These are phyloP conservation scores for Anolis carolinensis DNA, from an alignment of 2,113 vertebrate species.

Conservation along the genomic window DNA sequence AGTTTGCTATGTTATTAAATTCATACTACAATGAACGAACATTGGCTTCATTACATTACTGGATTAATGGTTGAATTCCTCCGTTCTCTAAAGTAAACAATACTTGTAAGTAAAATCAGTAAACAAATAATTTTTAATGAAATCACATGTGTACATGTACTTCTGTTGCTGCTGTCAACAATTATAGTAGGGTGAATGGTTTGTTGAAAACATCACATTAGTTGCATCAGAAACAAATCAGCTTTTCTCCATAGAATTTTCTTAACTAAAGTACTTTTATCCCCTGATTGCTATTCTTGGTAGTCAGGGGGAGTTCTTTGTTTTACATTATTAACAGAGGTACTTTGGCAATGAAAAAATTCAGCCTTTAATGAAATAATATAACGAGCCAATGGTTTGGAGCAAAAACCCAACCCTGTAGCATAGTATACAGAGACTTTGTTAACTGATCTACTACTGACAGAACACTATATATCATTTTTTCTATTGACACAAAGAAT, in stretches of 20 bases:
- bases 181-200: slow-evolving; percentile 54
- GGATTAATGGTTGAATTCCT: slow-evolving; percentile 64
- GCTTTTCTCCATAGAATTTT: not conserved
- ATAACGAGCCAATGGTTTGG: not conserved
- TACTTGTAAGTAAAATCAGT: slow-evolving; percentile 44
- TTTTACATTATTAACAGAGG: slow-evolving; percentile 42
- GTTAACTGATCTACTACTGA: not conserved
- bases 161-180: slow-evolving; percentile 48
- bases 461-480: not conserved
- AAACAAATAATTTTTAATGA: slow-evolving; percentile 66
- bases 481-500: not conserved
- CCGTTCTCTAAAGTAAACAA: slow-evolving; percentile 60
- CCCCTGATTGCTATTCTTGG: slow-evolving; percentile 6
- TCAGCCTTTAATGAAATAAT: slow-evolving; percentile 2
- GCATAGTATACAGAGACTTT: not conserved
- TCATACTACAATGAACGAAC: slow-evolving; percentile 19
- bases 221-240: slow-evolving; percentile 42
- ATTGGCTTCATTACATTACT: slow-evolving; percentile 49
- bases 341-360: slow-evolving; percentile 7
- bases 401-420: not conserved
- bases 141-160: slow-evolving; percentile 30
- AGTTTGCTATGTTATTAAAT: slow-evolving; percentile 57
- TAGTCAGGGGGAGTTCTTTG: slow-evolving; percentile 15
- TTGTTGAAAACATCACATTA: slow-evolving; percentile 54
- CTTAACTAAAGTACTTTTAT: not conserved